Percentiles rank a stretch among this genome's conserved stretches.
Evolutionary conservation across 2,888 invertebrate species (phyloP).

Genomic region (Nezara viridula): DNA sequence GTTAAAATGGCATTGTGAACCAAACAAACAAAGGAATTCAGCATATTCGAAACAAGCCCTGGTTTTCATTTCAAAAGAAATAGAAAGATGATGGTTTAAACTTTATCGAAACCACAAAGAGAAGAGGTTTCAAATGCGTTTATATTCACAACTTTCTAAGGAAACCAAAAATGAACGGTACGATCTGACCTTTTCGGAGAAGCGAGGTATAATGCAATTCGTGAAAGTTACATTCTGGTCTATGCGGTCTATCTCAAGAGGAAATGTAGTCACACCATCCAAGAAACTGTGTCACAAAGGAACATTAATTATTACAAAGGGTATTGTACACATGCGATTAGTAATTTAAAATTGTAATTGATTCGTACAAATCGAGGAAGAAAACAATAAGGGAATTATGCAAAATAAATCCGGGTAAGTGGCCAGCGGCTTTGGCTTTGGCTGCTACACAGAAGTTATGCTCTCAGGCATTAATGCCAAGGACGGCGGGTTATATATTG

Average conservation of each 20-base stretch:
- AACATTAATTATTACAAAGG: neutral
- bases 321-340: neutral
- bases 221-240: constrained; percentile 2
- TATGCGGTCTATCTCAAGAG: neutral
- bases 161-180: neutral
- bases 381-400: neutral
- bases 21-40: neutral
- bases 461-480: neutral
- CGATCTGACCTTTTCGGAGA: neutral
- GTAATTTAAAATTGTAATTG: neutral
- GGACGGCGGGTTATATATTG: neutral
- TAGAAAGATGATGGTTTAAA: neutral
- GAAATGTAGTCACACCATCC: neutral
- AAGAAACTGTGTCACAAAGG: neutral
- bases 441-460: neutral
- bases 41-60: neutral
- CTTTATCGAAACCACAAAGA: neutral
- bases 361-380: constrained; percentile 7
- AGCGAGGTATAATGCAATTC: constrained; percentile 16
- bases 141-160: constrained; percentile 30
- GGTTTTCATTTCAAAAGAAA: neutral
- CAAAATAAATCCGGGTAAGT: constrained; percentile 12
- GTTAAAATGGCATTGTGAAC: neutral
- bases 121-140: neutral
- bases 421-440: neutral